Evolutionary conservation across 2,888 invertebrate species (phyloP).

Genomic region (Aleiodes alternator): DNA sequence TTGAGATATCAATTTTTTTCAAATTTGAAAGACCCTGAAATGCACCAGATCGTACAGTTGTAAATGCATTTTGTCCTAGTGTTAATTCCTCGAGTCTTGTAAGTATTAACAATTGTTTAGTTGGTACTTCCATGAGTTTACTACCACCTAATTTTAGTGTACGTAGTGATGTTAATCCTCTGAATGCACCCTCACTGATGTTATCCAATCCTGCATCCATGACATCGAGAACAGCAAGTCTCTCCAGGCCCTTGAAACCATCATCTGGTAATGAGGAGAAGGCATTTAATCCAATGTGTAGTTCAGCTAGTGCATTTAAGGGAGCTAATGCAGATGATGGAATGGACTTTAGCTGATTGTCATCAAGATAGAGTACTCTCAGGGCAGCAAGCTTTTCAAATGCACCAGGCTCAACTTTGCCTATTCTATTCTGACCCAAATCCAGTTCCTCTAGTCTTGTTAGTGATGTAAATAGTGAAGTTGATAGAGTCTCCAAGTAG

Average conservation of each 20-base stretch:
- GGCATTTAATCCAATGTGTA: constrained; percentile 89
- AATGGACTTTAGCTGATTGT: constrained; percentile 87
- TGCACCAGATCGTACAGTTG: constrained; percentile 82
- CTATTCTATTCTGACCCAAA: constrained; percentile 90
- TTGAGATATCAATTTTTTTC: constrained; percentile 86
- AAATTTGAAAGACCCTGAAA: constrained; percentile 88
- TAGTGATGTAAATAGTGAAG: constrained; percentile 84
- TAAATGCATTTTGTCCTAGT: constrained; percentile 89
- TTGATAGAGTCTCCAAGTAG: constrained; percentile 86
- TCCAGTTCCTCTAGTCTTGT: constrained; percentile 89
- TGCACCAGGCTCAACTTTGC: constrained; percentile 85
- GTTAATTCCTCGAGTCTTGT: constrained; percentile 87
- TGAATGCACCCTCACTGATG: constrained; percentile 86
- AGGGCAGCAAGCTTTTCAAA: constrained; percentile 87
- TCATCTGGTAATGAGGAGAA: constrained; percentile 86
- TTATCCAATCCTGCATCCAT: constrained; percentile 88
- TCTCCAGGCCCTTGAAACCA: constrained; percentile 86
- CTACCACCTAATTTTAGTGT: constrained; percentile 89
- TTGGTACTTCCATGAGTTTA: constrained; percentile 85
- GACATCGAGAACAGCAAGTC: constrained; percentile 86
- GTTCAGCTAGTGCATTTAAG: constrained; percentile 87
- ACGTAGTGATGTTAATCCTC: constrained; percentile 85
- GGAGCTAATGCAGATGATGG: constrained; percentile 85
- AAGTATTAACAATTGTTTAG: constrained; percentile 83
- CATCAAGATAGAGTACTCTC: constrained; percentile 88